These are phyloP conservation scores for Drosophila tropicalis DNA, from an alignment of 1,140 invertebrate genomes.

Conservation along the genomic window DNA sequence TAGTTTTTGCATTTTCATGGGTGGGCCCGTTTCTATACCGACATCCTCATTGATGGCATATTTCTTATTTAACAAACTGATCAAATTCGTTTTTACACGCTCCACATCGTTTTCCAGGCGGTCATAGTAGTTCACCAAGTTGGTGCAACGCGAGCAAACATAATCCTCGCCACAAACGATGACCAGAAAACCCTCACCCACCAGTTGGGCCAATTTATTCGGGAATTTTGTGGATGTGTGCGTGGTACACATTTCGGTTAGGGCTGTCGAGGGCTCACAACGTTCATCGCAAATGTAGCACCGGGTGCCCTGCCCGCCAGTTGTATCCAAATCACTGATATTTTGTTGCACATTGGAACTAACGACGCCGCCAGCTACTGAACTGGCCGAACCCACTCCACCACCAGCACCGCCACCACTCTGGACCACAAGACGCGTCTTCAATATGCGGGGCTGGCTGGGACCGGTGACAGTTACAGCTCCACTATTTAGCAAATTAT, in stretches of 20 bases:
- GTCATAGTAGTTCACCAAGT: slow-evolving; percentile 81
- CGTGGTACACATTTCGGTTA: slow-evolving; percentile 76
- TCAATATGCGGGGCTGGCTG: slow-evolving; percentile 74
- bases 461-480: slow-evolving; percentile 81
- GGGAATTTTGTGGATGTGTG: slow-evolving; percentile 81
- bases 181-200: slow-evolving; percentile 81
- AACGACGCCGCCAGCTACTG: slow-evolving; percentile 21
- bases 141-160: slow-evolving; percentile 81
- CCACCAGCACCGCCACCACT: slow-evolving; percentile 44
- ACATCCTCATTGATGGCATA: slow-evolving; percentile 80
- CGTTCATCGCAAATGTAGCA: slow-evolving; percentile 81
- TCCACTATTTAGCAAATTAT: slow-evolving; percentile 82
- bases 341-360: slow-evolving; percentile 42
- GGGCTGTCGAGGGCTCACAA: slow-evolving; percentile 57
- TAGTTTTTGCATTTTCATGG: slow-evolving; percentile 77
- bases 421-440: slow-evolving; percentile 63
- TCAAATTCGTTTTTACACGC: slow-evolving; percentile 74
- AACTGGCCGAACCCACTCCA: slow-evolving; percentile 14
- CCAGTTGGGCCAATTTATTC: slow-evolving; percentile 80
- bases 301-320: slow-evolving; percentile 43
- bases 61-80: slow-evolving; percentile 81
- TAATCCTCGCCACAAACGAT: slow-evolving; percentile 81
- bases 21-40: slow-evolving; percentile 52
- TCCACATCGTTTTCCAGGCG: slow-evolving; percentile 81
- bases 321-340: slow-evolving; percentile 48